Evolutionary conservation across 2,888 invertebrate species (phyloP).

Genomic region (Drosophila kanekoi): DNA sequence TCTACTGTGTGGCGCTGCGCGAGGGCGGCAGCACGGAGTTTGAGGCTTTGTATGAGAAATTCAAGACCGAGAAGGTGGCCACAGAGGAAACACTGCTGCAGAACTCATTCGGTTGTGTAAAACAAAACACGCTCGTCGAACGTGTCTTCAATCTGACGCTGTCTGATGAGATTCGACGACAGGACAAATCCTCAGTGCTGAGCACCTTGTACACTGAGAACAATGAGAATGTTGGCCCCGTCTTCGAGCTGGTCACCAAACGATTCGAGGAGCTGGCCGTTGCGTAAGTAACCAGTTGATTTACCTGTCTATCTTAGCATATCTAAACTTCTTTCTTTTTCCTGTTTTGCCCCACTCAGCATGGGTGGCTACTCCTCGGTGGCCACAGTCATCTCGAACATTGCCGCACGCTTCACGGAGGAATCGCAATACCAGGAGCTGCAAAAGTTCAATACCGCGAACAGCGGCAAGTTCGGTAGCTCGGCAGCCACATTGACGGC

Average conservation of each 20-base stretch:
- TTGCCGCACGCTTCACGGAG: slow-evolving; percentile 82
- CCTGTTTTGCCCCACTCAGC: slow-evolving; percentile 43
- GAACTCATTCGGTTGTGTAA: slow-evolving; percentile 89
- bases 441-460: slow-evolving; percentile 66
- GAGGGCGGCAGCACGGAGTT: slow-evolving; percentile 88
- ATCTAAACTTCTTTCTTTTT: background rate
- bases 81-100: slow-evolving; percentile 90
- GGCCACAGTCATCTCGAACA: slow-evolving; percentile 79
- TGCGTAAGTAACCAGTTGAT: slow-evolving; percentile 74
- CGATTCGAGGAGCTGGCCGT: slow-evolving; percentile 60
- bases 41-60: slow-evolving; percentile 88
- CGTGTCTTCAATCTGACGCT: slow-evolving; percentile 86
- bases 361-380: slow-evolving; percentile 80
- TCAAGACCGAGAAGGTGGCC: slow-evolving; percentile 87
- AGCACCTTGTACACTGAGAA: slow-evolving; percentile 86
- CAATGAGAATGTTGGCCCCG: slow-evolving; percentile 86
- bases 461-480: slow-evolving; percentile 74
- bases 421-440: slow-evolving; percentile 69
- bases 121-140: slow-evolving; percentile 86
- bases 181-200: slow-evolving; percentile 83
- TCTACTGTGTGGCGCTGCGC: slow-evolving; percentile 92
- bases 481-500: slow-evolving; percentile 64
- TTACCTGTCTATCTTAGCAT: background rate
- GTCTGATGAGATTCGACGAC: slow-evolving; percentile 83
- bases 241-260: slow-evolving; percentile 86